Base-by-base conservation (phyloP, 2,797 vertebrate genomes). In the Gymnodraco acuticeps region DNA sequence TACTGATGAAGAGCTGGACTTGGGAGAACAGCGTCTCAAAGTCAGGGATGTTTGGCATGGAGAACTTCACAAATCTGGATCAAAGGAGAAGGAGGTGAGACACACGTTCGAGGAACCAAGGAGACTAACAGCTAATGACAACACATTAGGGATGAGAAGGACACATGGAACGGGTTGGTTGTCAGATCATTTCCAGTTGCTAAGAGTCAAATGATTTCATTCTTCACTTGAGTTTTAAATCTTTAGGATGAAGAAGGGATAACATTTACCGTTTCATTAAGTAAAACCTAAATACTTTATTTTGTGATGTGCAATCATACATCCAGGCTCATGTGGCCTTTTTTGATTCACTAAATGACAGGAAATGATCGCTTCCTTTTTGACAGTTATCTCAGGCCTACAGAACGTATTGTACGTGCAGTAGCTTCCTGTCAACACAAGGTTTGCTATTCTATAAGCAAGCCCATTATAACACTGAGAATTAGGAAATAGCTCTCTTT, bases 31-130 rank as follows among this genome's bases (percentile, higher is more conserved):
- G 94, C 0, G 97, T 99, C 95, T 99, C 98, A 81, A 99, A 99
- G 93, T 99, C 98, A 80, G 98, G 98, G 95, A 99, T 97, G 95
- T 97, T 99, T 96, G 98, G 98, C 98, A 99, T 99, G 91, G 98
- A 99, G 94, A 99, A 99, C 96, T 99, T 99, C 91, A 99, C 98
- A 93, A 99, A 99, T 95, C 98, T 99, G 85, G 2, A 83, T 58
- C 2, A 17, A 75, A 43, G 56, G 1, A 75, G 42, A 0, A 41
- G 51, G 10, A 60, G 14, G 33, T 70, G 31, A 56, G 41, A 1
- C 17, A 1, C 19, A 16, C 19, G 33, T 4, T 15, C 17, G 11
- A 31, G 14, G 10, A 19, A 47, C 58, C 19, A 41, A 27, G 0
- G 12, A 53, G 13, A 60, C 11, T 17, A n/a, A 1, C 16, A 10